Conservation (phyloP, 1,140 invertebrate genomes). For the Drosophila biarmipes region DNA sequence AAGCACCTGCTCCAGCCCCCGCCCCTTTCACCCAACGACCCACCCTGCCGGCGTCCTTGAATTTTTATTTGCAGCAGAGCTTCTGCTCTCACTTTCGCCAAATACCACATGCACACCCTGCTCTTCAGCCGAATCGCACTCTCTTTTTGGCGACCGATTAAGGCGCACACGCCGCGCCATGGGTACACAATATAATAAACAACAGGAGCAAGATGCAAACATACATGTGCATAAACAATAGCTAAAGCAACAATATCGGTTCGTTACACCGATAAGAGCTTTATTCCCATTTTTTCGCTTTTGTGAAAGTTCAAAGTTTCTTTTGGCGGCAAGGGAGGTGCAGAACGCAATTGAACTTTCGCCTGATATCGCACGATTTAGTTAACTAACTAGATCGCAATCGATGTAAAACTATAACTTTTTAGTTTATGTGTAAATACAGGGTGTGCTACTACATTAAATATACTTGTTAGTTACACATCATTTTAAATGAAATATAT, state of each 20-base stretch:
- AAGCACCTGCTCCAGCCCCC: slow-evolving; percentile 46
- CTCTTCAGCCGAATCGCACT: neutral
- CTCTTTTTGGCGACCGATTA: slow-evolving; percentile 28
- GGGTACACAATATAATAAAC: slow-evolving; percentile 4
- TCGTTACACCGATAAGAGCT: slow-evolving; percentile 73
- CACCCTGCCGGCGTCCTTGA: neutral
- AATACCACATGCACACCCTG: neutral
- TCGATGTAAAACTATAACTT: neutral
- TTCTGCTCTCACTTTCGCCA: slow-evolving; percentile 37
- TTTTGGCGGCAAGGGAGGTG: neutral
- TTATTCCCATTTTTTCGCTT: slow-evolving; percentile 12
- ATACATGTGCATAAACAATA: slow-evolving; percentile 1
- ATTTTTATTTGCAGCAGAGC: slow-evolving; percentile 1
- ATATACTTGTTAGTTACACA: no score
- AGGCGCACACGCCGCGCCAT: slow-evolving; percentile 33
- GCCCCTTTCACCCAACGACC: slow-evolving; percentile 1
- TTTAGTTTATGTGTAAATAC: no score
- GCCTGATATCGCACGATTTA: slow-evolving; percentile 17
- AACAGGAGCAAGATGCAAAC: neutral
- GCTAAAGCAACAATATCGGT: slow-evolving; percentile 52
- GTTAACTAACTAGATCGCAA: neutral
- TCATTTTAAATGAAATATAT: no score
- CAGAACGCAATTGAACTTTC: slow-evolving; percentile 29
- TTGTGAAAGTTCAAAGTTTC: slow-evolving; percentile 62
- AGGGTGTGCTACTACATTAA: no score